Percentiles rank a stretch among this genome's conserved stretches.
Conservation (phyloP, 1,140 invertebrate genomes). For the Plectrocnemia conspersa region DNA sequence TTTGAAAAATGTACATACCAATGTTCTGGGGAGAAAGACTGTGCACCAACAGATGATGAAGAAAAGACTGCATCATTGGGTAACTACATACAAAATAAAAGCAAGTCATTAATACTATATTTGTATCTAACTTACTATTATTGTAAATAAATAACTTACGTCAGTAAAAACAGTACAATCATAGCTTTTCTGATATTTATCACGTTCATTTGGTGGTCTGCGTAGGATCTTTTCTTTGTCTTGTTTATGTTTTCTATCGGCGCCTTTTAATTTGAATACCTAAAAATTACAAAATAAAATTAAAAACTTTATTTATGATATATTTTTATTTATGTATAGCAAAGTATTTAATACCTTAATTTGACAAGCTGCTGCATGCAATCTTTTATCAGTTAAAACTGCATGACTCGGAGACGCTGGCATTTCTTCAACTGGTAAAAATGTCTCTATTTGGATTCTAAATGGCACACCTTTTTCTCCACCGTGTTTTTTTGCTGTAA, state of each 20-base stretch:
- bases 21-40: slow-evolving; percentile 29
- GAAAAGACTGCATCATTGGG: slow-evolving; percentile 28
- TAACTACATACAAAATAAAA: slow-evolving; percentile 23
- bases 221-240: slow-evolving; percentile 93
- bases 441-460: slow-evolving; percentile 88
- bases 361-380: slow-evolving; percentile 92
- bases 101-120: background rate
- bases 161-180: slow-evolving; percentile 85
- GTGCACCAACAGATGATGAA: background rate
- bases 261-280: slow-evolving; percentile 89
- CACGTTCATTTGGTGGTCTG: slow-evolving; percentile 77
- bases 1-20: slow-evolving; percentile 23
- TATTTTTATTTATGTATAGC: background rate
- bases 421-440: slow-evolving; percentile 49
- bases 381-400: slow-evolving; percentile 47
- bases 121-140: background rate
- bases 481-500: slow-evolving; percentile 96
- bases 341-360: slow-evolving; percentile 65
- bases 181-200: slow-evolving; percentile 93
- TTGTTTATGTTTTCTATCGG: slow-evolving; percentile 95
- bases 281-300: slow-evolving; percentile 30
- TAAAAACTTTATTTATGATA: slow-evolving; percentile 18
- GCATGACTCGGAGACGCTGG: slow-evolving; percentile 33
- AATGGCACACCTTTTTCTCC: slow-evolving; percentile 97
- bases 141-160: slow-evolving; percentile 34